A percentile compares a stretch with the other conserved stretches of the same genome.
Conservation (phyloP, 2,113 vertebrate genomes). For the Empidonax alnorum region DNA sequence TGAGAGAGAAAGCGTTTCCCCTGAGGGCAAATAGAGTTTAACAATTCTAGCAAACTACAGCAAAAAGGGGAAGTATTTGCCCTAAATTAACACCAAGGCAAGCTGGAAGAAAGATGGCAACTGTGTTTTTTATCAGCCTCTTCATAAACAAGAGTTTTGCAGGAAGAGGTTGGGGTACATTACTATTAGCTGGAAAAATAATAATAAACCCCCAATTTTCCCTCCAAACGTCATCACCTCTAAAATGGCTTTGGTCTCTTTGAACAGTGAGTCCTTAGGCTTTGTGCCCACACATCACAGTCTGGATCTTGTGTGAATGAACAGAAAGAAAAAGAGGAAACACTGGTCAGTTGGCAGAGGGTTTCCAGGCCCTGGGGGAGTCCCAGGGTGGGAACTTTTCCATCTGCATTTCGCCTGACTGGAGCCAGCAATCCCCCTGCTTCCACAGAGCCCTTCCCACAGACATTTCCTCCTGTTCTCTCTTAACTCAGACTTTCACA, state of each 20-base stretch:
- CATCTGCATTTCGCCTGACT: not conserved
- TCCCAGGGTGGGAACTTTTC: not conserved
- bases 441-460: not conserved
- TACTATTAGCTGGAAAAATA: not conserved
- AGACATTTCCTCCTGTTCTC: not conserved
- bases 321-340: not conserved
- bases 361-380: not conserved
- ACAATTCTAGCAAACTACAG: not conserved
- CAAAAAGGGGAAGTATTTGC: not conserved
- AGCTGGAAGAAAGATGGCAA: slow-evolving; percentile 32
- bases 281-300: not conserved
- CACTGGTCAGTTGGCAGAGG: not conserved
- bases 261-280: not conserved
- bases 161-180: not conserved
- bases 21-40: not conserved
- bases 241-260: not conserved
- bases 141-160: not conserved
- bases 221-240: not conserved
- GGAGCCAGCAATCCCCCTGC: not conserved
- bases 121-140: not conserved
- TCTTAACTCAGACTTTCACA: not conserved
- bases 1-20: not conserved
- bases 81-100: slow-evolving; percentile 15
- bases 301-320: not conserved
- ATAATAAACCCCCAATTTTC: not conserved